Conservation (phyloP, 1,140 invertebrate genomes). For the Philopotamus ludificatus region DNA sequence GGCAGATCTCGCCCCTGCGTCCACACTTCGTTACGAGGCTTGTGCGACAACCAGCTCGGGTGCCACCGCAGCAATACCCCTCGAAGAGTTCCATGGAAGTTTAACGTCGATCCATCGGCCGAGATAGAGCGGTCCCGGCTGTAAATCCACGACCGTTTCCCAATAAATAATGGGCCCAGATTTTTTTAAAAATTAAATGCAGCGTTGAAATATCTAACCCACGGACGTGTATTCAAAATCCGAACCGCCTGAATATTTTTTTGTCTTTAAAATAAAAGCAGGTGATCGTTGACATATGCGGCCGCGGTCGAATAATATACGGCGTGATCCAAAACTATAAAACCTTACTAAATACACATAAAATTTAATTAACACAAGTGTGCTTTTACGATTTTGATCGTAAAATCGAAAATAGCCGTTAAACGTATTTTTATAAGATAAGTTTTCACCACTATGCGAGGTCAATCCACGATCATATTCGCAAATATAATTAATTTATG, state of each 20-base stretch:
- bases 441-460: neutral
- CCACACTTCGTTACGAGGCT: constrained; percentile 7
- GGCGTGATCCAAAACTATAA: neutral
- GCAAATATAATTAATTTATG: no score
- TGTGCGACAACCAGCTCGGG: constrained; percentile 1
- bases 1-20: constrained; percentile 2
- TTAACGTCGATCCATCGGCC: neutral
- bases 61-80: no score
- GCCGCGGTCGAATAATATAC: neutral
- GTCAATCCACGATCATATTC: neutral
- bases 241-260: neutral
- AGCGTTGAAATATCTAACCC: neutral
- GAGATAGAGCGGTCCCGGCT: no score
- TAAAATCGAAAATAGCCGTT: neutral
- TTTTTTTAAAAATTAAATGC: neutral
- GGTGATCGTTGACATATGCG: constrained; percentile 3
- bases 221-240: constrained; percentile 10
- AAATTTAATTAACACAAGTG: neutral
- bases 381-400: neutral
- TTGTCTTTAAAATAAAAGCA: constrained; percentile 9
- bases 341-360: constrained; percentile 3
- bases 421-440: neutral
- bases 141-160: neutral
- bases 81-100: no score
- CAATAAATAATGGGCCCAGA: neutral